Percentiles rank a stretch among this genome's conserved stretches.
These are phyloP conservation scores for Gila robusta DNA, from an alignment of 2,797 vertebrate genomes.

Conservation along the genomic window DNA sequence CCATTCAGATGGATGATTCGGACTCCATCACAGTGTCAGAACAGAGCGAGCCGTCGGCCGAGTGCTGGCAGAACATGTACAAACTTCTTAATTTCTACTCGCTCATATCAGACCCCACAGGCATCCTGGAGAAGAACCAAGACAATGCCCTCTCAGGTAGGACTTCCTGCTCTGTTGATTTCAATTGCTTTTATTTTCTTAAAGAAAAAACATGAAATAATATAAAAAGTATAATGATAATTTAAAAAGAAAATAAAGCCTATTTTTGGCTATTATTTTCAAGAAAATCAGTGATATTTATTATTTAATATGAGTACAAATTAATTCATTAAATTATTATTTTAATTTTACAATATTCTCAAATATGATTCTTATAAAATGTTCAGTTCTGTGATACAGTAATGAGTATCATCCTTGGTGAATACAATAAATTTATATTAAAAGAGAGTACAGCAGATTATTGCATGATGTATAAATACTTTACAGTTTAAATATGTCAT, in stretches of 20 bases:
- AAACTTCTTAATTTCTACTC: constrained; percentile 99
- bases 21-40: constrained; percentile 99
- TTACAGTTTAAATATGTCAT: neutral
- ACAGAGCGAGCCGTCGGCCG: constrained; percentile 96
- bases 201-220: neutral
- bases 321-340: neutral
- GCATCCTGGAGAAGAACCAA: constrained; percentile 94
- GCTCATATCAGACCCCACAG: constrained; percentile 96
- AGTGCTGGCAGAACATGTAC: constrained; percentile 99
- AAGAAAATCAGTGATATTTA: neutral
- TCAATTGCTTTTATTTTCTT: neutral
- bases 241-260: neutral
- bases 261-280: neutral
- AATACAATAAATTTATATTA: neutral
- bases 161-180: neutral
- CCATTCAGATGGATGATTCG: constrained; percentile 97
- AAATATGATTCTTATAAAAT: neutral
- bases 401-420: neutral
- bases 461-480: neutral
- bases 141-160: constrained; percentile 84
- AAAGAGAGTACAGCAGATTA: neutral
- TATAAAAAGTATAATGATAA: neutral
- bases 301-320: neutral
- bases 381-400: neutral
- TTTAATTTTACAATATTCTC: neutral